Base-by-base conservation (phyloP, 2,888 invertebrate genomes). In the Epinotia demarniana region DNA sequence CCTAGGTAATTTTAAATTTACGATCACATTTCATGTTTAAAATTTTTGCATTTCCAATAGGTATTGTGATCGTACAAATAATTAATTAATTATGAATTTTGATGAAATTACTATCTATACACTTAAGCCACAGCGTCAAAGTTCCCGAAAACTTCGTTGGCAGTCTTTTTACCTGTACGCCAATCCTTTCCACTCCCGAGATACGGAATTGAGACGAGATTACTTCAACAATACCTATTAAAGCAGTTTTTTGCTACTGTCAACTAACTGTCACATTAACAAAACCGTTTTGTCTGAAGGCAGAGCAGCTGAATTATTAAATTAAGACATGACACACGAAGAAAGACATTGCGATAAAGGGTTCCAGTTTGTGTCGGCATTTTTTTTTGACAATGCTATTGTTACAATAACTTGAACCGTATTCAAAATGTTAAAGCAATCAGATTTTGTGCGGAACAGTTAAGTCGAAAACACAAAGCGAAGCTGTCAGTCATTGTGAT, bases 241-340 rank as follows among this genome's bases (percentile, higher is more conserved):
- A 77, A 78, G 72, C 77, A 80, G 84, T 85, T 87, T 86, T 88
- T 81, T 87, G 77, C 78, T 83, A 79, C 87, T 90, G 90, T 91
- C 90, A 92, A 85, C 89, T 80, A 87, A 85, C 86, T 88, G 93
- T 93, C 93, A 92, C 85, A 90, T 92, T 91, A 90, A 85, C 87
- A 90, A 90, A 89, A 88, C 85, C 83, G 84, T 86, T 89, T 89
- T 83, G 82, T 79, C 81, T 81, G 86, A 88, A 86, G 85, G 84
- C 86, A 86, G 78, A 80, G 84, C 89, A 89, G 89, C 89, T 90
- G 90, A 88, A 88, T 75, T 86, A 85, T 87, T 86, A 85, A 87
- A 89, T 90, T 88, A 88, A 89, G 87, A 87, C 86, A 81, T 85
- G 81, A 78, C 80, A 80, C 78, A 60, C 68, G 58, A 79, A 81